phyloP scores from a whole-genome alignment of 1,140 invertebrate species.

The Sipha flava region DNA sequence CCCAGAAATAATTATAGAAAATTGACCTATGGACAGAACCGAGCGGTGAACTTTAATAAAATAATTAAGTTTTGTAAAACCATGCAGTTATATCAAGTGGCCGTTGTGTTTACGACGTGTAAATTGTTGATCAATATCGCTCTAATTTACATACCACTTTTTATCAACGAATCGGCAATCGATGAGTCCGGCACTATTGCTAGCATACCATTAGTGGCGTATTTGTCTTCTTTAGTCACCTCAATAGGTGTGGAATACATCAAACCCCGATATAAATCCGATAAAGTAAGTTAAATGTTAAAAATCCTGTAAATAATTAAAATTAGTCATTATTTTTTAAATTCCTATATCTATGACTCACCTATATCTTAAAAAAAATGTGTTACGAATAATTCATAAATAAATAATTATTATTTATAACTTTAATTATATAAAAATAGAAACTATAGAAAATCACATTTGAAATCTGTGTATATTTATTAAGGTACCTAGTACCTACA shows the following conservation, averaged over 20 bases:
- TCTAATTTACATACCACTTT: constrained; percentile 78
- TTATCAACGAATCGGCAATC: constrained; percentile 64
- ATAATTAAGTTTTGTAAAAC: constrained; percentile 13
- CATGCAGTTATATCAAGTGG: constrained; percentile 37
- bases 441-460: too few species aligned
- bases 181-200: constrained; percentile 63
- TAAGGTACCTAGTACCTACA: too few species aligned
- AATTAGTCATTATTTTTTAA: too few species aligned
- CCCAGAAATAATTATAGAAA: neutral
- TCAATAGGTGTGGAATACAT: constrained; percentile 62
- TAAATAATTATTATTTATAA: too few species aligned
- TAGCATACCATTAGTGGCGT: constrained; percentile 76
- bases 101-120: constrained; percentile 67
- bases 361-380: too few species aligned
- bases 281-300: constrained; percentile 27
- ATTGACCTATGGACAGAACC: neutral
- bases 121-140: constrained; percentile 74
- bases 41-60: neutral
- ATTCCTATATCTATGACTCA: too few species aligned
- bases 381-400: too few species aligned
- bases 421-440: too few species aligned
- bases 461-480: too few species aligned
- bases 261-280: neutral
- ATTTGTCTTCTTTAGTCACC: constrained; percentile 71
- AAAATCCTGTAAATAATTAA: too few species aligned